Evolutionary conservation across 2,888 invertebrate genomes (phyloP).

Genomic region (Andricus curvator): DNA sequence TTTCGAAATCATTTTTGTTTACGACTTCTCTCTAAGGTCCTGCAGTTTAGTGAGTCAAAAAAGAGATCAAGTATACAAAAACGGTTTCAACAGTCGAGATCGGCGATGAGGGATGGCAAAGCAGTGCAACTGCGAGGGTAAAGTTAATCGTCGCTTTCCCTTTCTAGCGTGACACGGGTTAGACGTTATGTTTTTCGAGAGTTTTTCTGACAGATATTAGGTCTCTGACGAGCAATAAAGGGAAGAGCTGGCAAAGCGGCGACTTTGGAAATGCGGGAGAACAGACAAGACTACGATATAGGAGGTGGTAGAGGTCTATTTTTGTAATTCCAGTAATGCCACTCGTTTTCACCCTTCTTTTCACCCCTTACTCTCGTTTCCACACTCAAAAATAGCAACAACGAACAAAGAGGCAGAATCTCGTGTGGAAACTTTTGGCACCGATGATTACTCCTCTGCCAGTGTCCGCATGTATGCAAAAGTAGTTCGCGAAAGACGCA

Average conservation of each 20-base stretch:
- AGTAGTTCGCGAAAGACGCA: slow-evolving; percentile 43
- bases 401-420: slow-evolving; percentile 51
- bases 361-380: slow-evolving; percentile 51
- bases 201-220: neutral
- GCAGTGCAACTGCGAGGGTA: neutral
- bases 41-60: neutral
- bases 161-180: neutral
- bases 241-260: neutral
- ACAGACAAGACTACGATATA: slow-evolving; percentile 12
- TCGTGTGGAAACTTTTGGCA: slow-evolving; percentile 46
- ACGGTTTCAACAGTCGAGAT: too few relatives aligned
- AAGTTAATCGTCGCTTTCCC: neutral
- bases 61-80: neutral
- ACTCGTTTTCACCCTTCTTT: slow-evolving; percentile 54
- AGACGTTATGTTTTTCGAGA: slow-evolving; percentile 4
- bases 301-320: slow-evolving; percentile 55
- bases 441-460: slow-evolving; percentile 10
- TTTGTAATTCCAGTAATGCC: slow-evolving; percentile 57
- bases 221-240: slow-evolving; percentile 19
- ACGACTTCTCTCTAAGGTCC: too few relatives aligned
- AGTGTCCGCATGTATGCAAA: neutral
- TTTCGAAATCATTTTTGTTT: too few relatives aligned
- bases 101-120: neutral
- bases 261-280: slow-evolving; percentile 3
- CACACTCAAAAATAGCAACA: slow-evolving; percentile 60